Evolutionary conservation across 2,113 vertebrate genomes (phyloP).

Genomic region (Perca flavescens): DNA sequence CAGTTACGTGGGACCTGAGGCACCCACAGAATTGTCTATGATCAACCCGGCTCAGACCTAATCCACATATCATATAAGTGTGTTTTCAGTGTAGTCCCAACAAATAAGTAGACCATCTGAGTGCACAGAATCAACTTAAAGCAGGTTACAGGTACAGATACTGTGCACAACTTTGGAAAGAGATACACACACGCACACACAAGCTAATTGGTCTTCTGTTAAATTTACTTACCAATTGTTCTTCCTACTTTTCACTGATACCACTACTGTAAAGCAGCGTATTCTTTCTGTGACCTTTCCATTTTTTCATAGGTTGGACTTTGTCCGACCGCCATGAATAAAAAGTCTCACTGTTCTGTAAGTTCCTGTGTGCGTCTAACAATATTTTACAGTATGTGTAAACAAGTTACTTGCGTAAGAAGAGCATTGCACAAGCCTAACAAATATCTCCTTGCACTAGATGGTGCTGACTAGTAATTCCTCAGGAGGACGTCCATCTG

Average conservation of each 20-base stretch:
- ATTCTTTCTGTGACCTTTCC: constrained; percentile 11
- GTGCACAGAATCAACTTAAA: background rate
- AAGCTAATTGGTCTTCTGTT: background rate
- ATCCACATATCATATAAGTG: background rate
- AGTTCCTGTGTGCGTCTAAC: background rate
- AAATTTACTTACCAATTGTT: background rate
- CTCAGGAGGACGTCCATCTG: background rate
- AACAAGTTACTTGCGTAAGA: background rate
- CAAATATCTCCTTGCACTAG: background rate
- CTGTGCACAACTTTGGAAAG: background rate
- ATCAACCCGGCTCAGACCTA: no score
- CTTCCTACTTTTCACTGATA: background rate
- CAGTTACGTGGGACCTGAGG: background rate
- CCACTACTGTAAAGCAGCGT: background rate
- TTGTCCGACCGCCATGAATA: background rate
- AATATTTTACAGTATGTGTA: background rate
- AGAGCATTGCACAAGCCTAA: background rate
- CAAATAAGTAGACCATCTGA: background rate
- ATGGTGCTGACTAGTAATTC: background rate
- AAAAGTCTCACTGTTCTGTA: background rate
- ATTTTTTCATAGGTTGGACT: constrained; percentile 4
- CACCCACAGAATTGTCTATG: constrained; percentile 1
- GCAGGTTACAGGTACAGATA: constrained; percentile 3
- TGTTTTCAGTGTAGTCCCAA: background rate
- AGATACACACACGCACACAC: background rate